Evolutionary conservation across 1,140 invertebrate genomes (phyloP).

Genomic region (Anastatus disparis): DNA sequence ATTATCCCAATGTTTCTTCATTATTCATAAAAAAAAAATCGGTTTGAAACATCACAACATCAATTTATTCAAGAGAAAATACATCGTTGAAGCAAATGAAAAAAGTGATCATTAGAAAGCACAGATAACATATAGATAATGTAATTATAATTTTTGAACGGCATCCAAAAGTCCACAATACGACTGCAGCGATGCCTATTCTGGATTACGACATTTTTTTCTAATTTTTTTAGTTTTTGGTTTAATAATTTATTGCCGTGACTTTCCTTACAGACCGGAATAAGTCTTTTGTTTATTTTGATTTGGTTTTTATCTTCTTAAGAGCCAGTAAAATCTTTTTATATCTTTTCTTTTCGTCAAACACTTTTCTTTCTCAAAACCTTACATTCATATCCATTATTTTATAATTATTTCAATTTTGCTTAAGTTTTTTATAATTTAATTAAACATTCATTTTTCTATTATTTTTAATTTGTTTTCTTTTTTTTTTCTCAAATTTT

Average conservation of each 20-base stretch:
- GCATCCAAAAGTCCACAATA: conserved; percentile 70
- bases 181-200: conserved; percentile 70
- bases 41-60: conserved; percentile 3
- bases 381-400: background rate
- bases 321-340: conserved; percentile 34
- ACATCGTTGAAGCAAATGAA: conserved; percentile 9
- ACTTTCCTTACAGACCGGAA: conserved; percentile 48
- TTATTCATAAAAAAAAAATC: conserved; percentile 23
- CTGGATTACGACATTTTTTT: conserved; percentile 62
- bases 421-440: background rate
- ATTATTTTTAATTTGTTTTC: background rate
- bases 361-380: background rate
- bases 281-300: conserved; percentile 32
- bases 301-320: conserved; percentile 36
- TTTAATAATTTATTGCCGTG: conserved; percentile 33
- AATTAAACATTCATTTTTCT: background rate
- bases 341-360: background rate
- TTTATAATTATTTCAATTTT: background rate
- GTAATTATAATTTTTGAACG: conserved; percentile 51
- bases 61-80: background rate
- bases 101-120: background rate
- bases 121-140: conserved; percentile 16
- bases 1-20: conserved; percentile 13
- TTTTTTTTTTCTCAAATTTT: background rate
- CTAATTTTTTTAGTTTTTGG: conserved; percentile 45